These are phyloP conservation scores for Heloderma charlesbogerti DNA, from an alignment of 2,113 vertebrate species.

Conservation along the genomic window DNA sequence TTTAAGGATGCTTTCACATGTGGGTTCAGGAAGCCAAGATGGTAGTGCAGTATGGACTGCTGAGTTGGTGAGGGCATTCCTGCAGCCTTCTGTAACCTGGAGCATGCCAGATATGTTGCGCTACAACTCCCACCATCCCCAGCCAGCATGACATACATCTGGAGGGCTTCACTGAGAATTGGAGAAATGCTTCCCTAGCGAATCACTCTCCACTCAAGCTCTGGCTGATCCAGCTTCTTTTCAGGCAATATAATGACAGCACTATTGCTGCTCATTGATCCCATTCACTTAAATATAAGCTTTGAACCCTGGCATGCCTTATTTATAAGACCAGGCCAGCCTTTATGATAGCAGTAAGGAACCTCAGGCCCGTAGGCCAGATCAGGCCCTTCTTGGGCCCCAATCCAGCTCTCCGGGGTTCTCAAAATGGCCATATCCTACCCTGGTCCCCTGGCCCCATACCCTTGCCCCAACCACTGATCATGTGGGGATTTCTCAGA, in stretches of 20 bases:
- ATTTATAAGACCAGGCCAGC: neutral
- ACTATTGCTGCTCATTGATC: neutral
- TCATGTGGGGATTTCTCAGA: no score
- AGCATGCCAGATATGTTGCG: neutral
- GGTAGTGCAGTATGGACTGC: neutral
- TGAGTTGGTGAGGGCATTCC: neutral
- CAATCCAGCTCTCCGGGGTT: no score
- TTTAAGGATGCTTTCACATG: neutral
- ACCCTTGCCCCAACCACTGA: no score
- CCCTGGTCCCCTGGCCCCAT: no score
- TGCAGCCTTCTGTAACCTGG: neutral
- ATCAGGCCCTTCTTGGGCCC: no score
- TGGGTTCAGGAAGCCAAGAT: neutral
- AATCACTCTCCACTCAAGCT: neutral
- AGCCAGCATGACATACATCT: neutral
- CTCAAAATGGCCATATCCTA: no score
- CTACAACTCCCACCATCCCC: neutral
- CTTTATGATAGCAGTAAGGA: neutral
- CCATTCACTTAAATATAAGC: neutral
- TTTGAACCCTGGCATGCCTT: neutral
- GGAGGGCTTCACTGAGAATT: no score
- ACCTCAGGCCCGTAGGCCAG: no score
- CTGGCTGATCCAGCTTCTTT: neutral
- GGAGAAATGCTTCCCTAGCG: neutral
- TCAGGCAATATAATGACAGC: neutral